Conservation (phyloP, 2,113 vertebrate species). For the Tyto alba region DNA sequence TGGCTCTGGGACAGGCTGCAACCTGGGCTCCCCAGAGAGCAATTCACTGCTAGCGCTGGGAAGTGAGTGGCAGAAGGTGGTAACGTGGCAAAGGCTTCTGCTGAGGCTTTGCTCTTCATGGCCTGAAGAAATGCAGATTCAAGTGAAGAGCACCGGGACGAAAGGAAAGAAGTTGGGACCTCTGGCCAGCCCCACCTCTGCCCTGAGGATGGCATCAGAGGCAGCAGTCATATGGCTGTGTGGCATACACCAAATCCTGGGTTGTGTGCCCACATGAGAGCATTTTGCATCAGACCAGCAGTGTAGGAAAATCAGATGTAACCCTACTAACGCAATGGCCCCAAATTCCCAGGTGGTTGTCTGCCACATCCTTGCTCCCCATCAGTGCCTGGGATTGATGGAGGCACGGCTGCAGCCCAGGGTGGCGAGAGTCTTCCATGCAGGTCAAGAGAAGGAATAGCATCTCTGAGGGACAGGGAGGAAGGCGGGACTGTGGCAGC, state of each 20-base stretch:
- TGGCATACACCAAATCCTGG: background rate
- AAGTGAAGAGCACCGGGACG: background rate
- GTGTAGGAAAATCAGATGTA: background rate
- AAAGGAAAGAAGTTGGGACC: background rate
- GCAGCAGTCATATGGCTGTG: background rate
- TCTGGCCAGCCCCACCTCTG: background rate
- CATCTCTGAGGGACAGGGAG: background rate
- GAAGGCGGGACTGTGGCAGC: background rate
- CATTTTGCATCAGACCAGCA: background rate
- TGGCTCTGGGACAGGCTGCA: background rate
- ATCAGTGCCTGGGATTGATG: fast-evolving
- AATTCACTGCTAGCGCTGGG: background rate
- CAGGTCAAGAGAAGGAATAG: background rate
- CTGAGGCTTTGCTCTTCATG: background rate
- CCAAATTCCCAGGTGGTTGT: background rate
- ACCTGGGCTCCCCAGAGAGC: background rate
- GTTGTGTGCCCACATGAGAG: fast-evolving
- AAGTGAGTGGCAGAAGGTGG: background rate
- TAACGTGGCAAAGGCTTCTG: background rate
- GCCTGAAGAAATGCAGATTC: background rate
- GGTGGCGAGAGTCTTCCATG: background rate
- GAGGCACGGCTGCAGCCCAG: background rate
- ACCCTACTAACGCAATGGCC: fast-evolving
- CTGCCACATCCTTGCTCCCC: background rate
- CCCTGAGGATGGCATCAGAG: background rate